Base-by-base conservation (phyloP, 2,888 invertebrate genomes). In the Drosophila hawaiiensis region DNA sequence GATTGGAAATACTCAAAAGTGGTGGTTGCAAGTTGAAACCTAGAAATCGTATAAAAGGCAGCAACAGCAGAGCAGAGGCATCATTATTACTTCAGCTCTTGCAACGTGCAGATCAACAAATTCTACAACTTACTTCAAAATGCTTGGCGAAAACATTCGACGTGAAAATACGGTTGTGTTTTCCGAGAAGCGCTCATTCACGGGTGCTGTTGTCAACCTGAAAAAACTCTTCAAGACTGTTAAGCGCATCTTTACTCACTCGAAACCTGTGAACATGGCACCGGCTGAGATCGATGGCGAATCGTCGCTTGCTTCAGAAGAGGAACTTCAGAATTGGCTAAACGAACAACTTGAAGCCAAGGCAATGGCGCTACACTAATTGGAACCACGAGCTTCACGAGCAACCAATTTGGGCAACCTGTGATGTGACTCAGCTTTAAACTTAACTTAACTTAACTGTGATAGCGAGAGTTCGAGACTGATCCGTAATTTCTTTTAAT, bases 271-370 rank as follows among this genome's bases (percentile, higher is more conserved):
- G 7, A 64, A 67, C 7, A n/a, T 25, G 22, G 16, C 67, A 12
- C 47, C 53, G n/a, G 35, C 25, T 14, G 66, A 65, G 31, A 22
- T 31, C 31, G 19, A 22, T 16, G 19, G 39, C 31, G 41, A 12
- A 28, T 29, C 73, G 41, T 65, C 73, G 28, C 79, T 76, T 58
- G 37, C 53, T n/a, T 71, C 81, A n/a, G 85, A 77, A 43, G 90
- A 90, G 65, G 90, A 90, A 52, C 76, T 82, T 59, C 83, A 90
- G 50, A 90, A 90, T 60, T 87, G 80, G 82, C 76, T 85, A 35
- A 90, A 90, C 65, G 91, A 90, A 61, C 71, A 89, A 70, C 39
- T 82, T 4, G 87, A 83, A 47, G 28, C 68, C 25, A 68, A 68
- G 49, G 49, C 52, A 12, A 53, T 50, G 49, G 35, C 31, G 31